Percentiles rank a stretch among this genome's conserved stretches.
These are phyloP conservation scores for Heliconius melpomene DNA, from an alignment of 1,140 invertebrate species.

Conservation along the genomic window DNA sequence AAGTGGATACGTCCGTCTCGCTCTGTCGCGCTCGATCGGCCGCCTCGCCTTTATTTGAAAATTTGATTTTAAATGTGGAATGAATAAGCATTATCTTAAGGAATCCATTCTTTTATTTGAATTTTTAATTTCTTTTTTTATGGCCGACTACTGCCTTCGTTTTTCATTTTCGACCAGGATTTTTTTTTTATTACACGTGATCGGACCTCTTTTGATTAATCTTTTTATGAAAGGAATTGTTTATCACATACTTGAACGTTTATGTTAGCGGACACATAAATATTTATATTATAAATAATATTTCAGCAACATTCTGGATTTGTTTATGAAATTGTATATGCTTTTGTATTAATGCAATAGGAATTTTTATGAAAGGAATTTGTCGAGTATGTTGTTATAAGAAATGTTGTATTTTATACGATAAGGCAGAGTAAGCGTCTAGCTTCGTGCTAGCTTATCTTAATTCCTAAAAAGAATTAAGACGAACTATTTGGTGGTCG, in stretches of 20 bases:
- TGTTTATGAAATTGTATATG: constrained; percentile 56
- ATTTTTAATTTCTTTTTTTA: constrained; percentile 79
- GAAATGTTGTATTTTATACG: constrained; percentile 47
- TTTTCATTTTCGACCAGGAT: constrained; percentile 55
- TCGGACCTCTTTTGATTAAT: constrained; percentile 36
- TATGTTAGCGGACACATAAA: constrained; percentile 21
- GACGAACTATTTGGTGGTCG: background rate
- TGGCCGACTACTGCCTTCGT: constrained; percentile 66
- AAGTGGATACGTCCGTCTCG: constrained; percentile 51
- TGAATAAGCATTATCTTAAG: constrained; percentile 81
- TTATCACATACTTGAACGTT: constrained; percentile 27
- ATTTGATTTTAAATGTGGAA: constrained; percentile 81
- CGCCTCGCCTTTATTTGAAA: constrained; percentile 79
- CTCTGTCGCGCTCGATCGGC: constrained; percentile 68
- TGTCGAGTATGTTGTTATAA: constrained; percentile 65
- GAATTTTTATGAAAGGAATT: constrained; percentile 60
- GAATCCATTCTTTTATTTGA: constrained; percentile 78
- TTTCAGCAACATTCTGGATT: constrained; percentile 32
- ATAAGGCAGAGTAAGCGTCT: constrained; percentile 42
- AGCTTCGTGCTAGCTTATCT: constrained; percentile 26
- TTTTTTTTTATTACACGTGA: constrained; percentile 60
- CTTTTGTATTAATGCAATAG: constrained; percentile 49
- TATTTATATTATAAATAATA: constrained; percentile 26
- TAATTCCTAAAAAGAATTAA: background rate
- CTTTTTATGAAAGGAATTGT: constrained; percentile 26